Evolutionary conservation across 2,113 vertebrate species (phyloP).

Genomic region (Urocynchramus pylzowi): DNA sequence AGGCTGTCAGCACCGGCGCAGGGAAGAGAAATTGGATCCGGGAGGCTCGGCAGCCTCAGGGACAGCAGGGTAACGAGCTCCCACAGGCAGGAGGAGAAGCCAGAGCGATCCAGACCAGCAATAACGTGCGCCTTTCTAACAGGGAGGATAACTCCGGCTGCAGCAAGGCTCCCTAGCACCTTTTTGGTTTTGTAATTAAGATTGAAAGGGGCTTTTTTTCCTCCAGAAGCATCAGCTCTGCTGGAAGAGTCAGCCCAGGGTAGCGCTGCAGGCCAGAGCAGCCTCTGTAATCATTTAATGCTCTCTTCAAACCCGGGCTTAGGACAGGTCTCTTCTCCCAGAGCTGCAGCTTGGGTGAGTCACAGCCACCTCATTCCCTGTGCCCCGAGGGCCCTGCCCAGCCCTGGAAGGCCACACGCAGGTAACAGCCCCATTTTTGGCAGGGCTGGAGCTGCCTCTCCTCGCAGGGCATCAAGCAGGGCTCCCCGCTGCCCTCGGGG

Average conservation of each 20-base stretch:
- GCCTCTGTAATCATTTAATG: neutral
- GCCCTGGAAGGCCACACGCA: neutral
- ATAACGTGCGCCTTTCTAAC: neutral
- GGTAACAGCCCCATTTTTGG: accelerated
- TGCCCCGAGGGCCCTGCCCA: neutral
- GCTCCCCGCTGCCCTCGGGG: neutral
- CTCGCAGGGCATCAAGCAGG: neutral
- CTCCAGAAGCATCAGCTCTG: neutral
- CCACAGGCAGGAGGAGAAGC: neutral
- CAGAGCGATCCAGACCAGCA: neutral
- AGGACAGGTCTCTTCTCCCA: neutral
- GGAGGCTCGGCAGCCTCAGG: neutral
- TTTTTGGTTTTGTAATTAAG: neutral
- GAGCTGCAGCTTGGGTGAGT: neutral
- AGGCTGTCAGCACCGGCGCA: neutral
- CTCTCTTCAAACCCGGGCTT: neutral
- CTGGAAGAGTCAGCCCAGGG: neutral
- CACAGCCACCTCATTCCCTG: neutral
- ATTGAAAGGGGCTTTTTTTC: neutral
- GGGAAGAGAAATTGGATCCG: neutral
- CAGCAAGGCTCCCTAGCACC: neutral
- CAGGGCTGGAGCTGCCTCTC: neutral
- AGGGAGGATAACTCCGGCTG: neutral
- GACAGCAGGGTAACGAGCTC: slow-evolving; percentile 27
- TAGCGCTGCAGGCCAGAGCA: neutral